phyloP scores from a whole-genome alignment of 2,888 invertebrate genomes.

The Drosophila gaucha region DNA sequence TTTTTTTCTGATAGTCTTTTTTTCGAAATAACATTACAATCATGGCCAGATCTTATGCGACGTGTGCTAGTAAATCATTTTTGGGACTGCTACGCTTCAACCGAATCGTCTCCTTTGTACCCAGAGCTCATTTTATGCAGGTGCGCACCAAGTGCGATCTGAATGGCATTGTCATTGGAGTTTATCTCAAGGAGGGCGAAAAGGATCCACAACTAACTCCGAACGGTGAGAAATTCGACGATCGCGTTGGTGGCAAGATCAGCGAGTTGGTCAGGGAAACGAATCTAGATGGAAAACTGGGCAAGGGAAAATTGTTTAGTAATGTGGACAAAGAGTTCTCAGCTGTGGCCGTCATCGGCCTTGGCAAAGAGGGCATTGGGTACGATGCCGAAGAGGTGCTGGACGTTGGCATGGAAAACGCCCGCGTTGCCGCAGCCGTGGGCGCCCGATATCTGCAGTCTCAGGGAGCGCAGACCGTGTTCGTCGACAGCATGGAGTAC shows the following conservation, averaged over 20 bases:
- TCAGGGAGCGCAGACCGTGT: slow-evolving; percentile 85
- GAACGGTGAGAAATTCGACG: slow-evolving; percentile 84
- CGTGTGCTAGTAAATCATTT: slow-evolving; percentile 28
- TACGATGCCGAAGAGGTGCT: slow-evolving; percentile 88
- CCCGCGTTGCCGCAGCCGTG: slow-evolving; percentile 88
- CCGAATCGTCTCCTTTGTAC: neutral
- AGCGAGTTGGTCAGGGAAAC: slow-evolving; percentile 81
- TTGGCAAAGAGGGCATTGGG: slow-evolving; percentile 87
- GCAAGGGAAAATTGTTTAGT: slow-evolving; percentile 50
- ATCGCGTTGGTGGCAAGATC: slow-evolving; percentile 84
- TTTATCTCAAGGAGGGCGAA: slow-evolving; percentile 83
- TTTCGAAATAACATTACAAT: slow-evolving; percentile 18
- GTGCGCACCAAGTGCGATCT: slow-evolving; percentile 44
- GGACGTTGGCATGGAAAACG: slow-evolving; percentile 88
- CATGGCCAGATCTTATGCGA: slow-evolving; percentile 44
- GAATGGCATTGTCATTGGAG: slow-evolving; percentile 85
- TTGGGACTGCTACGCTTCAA: slow-evolving; percentile 24
- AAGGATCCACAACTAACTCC: slow-evolving; percentile 82
- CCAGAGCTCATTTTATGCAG: slow-evolving; percentile 11
- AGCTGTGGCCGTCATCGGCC: slow-evolving; percentile 87
- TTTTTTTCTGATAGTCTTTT: neutral
- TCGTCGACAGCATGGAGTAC: slow-evolving; percentile 87
- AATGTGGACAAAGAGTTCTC: slow-evolving; percentile 62
- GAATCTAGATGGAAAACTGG: slow-evolving; percentile 39
- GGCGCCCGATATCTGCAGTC: slow-evolving; percentile 85